Evolutionary conservation across 2,888 invertebrate genomes (phyloP).

Genomic region (Megastigmus dorsalis): DNA sequence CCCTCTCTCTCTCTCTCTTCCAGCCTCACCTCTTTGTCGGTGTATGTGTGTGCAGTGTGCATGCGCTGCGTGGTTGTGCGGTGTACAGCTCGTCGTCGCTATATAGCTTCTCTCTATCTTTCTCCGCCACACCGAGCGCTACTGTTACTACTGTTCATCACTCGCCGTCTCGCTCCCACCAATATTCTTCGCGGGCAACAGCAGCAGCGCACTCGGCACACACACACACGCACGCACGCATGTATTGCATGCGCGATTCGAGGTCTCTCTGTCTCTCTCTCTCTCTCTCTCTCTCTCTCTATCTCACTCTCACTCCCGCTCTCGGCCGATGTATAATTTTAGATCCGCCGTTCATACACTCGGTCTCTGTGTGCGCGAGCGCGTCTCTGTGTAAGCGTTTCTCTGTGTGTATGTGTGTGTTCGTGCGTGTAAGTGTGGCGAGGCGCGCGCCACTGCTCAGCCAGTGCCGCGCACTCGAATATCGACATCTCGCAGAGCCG

Average conservation of each 20-base stretch:
- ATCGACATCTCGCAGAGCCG: constrained; percentile 64
- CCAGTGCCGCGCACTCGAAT: constrained; percentile 71
- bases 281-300: constrained; percentile 1
- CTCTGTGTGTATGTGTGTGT: background rate
- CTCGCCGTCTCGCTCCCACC: no score
- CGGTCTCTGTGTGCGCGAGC: constrained; percentile 27
- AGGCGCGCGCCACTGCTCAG: constrained; percentile 65
- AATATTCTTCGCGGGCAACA: background rate
- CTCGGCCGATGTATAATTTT: constrained; percentile 37
- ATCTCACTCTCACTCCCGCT: constrained; percentile 46
- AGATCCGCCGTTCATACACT: background rate
- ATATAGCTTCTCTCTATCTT: background rate
- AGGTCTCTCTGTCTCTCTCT: constrained; percentile 22
- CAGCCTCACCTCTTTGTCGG: background rate
- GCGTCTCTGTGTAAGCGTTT: constrained; percentile 46
- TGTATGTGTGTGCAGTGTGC: background rate
- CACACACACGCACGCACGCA: background rate
- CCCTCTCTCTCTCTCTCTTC: constrained; percentile 40
- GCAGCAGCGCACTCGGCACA: background rate
- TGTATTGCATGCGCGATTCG: no score
- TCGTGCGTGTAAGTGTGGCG: constrained; percentile 60
- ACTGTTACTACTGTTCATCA: constrained; percentile 37
- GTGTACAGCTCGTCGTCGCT: background rate
- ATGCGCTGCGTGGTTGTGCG: background rate
- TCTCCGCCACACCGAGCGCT: background rate